A percentile compares a stretch with the other conserved stretches of the same genome.
phyloP scores from a whole-genome alignment of 2,113 vertebrate species.

The Mionectes macconnelli region DNA sequence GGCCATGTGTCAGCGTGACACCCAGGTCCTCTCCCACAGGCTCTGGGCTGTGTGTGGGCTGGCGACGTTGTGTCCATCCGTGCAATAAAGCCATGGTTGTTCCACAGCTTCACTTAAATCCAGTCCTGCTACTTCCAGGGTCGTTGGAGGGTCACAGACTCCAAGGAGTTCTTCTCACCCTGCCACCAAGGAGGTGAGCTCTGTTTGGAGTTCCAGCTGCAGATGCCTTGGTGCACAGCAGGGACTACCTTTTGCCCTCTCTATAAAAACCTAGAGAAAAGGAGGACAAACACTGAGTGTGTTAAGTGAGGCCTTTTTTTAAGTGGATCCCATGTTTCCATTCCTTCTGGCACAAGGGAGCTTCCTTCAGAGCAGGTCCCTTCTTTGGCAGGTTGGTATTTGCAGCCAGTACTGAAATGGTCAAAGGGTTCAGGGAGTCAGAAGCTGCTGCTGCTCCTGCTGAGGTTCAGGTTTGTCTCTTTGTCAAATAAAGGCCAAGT shows the following conservation, averaged over 20 bases:
- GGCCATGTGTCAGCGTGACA: not conserved
- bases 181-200: not conserved
- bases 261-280: not conserved
- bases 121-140: not conserved
- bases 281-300: accelerated
- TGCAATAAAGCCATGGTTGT: not conserved
- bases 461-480: not conserved
- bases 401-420: not conserved
- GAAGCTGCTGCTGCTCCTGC: not conserved
- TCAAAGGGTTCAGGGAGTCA: not conserved
- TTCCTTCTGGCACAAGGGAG: not conserved
- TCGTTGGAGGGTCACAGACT: not conserved
- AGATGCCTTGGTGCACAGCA: not conserved
- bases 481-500: not conserved
- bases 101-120: not conserved
- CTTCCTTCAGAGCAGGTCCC: not conserved
- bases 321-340: not conserved
- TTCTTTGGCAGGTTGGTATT: not conserved
- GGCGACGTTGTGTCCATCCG: not conserved
- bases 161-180: not conserved
- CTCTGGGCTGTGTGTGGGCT: not conserved
- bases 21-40: not conserved
- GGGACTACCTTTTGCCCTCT: not conserved
- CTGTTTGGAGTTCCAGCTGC: not conserved
- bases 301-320: not conserved